Evolutionary conservation across 2,113 vertebrate species (phyloP).

Genomic region (Leiothrix lutea): DNA sequence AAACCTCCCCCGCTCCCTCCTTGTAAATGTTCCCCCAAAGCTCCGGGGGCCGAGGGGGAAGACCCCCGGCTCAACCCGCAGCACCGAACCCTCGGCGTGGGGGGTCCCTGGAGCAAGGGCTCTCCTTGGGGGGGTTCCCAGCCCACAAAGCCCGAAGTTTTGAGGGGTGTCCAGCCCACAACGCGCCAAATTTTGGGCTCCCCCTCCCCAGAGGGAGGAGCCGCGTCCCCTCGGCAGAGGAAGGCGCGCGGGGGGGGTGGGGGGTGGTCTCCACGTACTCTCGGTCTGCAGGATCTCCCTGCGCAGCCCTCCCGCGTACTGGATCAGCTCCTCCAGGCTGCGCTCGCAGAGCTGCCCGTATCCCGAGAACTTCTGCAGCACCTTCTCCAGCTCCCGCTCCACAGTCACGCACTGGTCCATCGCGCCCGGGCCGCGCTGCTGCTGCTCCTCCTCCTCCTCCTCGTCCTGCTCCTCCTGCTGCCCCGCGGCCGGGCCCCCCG

Average conservation of each 20-base stretch:
- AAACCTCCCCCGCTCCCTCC: neutral
- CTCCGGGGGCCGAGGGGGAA: neutral
- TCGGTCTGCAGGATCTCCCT: conserved; percentile 81
- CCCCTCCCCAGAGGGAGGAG: neutral
- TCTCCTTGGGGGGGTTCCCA: neutral
- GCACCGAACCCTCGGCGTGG: neutral
- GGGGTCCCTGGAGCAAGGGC: neutral
- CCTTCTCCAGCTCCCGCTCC: conserved; percentile 88
- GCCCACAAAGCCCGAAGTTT: neutral
- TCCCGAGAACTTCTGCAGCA: conserved; percentile 85
- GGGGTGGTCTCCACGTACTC: conserved; percentile 48
- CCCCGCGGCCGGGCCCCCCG: too few relatives aligned
- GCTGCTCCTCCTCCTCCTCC: neutral
- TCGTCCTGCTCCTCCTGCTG: neutral
- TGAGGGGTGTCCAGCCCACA: neutral
- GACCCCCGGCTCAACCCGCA: neutral
- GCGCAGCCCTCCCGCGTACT: conserved; percentile 81
- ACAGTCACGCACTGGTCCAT: conserved; percentile 88
- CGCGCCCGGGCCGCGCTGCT: conserved; percentile 40
- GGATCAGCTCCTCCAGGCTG: conserved; percentile 84
- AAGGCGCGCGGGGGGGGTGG: too few relatives aligned
- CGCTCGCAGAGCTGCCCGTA: conserved; percentile 85
- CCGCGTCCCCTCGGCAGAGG: neutral
- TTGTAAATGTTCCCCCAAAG: neutral
- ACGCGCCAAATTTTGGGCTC: neutral